phyloP scores from a whole-genome alignment of 2,888 invertebrate species.

The Protophormia terraenovae region DNA sequence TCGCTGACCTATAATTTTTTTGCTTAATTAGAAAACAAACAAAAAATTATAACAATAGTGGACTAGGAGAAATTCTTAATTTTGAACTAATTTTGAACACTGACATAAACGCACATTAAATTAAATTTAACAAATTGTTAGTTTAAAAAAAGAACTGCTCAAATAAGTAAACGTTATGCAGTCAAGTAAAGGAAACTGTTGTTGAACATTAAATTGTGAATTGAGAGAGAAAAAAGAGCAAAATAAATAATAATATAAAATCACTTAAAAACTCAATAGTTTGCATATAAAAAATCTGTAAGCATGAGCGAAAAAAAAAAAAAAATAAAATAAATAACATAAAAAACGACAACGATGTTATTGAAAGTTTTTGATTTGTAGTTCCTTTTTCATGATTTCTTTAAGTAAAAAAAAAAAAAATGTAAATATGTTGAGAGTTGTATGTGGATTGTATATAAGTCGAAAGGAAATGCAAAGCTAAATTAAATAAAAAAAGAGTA shows the following conservation, averaged over 20 bases:
- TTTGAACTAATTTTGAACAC: too few species aligned
- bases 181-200: neutral
- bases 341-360: neutral
- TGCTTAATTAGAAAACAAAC: too few species aligned
- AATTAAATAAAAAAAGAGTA: neutral
- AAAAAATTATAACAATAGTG: too few species aligned
- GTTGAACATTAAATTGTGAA: neutral
- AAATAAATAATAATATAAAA: constrained; percentile 38
- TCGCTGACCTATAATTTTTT: too few species aligned
- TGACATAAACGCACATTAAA: too few species aligned
- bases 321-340: neutral
- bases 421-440: too few species aligned
- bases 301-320: neutral
- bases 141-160: neutral
- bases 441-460: neutral
- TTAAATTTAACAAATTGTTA: neutral
- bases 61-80: too few species aligned
- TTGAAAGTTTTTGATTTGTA: constrained; percentile 28
- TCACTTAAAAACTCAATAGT: constrained; percentile 24
- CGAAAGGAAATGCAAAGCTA: neutral
- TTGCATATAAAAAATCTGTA: neutral
- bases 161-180: neutral
- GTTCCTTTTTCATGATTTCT: neutral
- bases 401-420: neutral
- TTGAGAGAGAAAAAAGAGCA: neutral